A percentile compares a stretch with the other conserved stretches of the same genome.
These are phyloP conservation scores for Eira barbara DNA, from an alignment of 2,113 vertebrate genomes.

Conservation along the genomic window DNA sequence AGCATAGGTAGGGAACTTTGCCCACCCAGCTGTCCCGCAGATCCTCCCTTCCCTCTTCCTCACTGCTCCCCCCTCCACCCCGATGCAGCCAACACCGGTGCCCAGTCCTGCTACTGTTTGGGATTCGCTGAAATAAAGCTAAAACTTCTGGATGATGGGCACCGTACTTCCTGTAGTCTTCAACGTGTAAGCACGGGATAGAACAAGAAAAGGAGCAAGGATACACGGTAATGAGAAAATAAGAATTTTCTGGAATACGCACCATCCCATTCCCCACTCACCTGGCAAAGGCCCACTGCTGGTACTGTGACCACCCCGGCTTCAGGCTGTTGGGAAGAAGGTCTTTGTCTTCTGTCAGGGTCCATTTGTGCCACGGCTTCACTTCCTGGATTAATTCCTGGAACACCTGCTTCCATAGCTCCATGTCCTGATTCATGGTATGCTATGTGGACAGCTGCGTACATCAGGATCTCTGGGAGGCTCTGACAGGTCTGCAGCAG, in stretches of 20 bases:
- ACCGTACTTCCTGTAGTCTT: background rate
- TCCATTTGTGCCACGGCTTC: constrained; percentile 49
- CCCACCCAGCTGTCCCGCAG: background rate
- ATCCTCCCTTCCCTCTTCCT: background rate
- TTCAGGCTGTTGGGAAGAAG: background rate
- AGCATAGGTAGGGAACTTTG: background rate
- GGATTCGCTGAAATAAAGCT: background rate
- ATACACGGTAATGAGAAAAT: background rate
- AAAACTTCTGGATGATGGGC: background rate
- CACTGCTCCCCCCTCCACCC: background rate
- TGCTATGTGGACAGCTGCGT: accelerated
- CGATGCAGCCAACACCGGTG: background rate
- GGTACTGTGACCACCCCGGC: constrained; percentile 25
- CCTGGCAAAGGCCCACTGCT: constrained; percentile 59
- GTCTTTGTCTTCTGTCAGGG: background rate
- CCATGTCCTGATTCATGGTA: background rate
- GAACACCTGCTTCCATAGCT: constrained; percentile 33
- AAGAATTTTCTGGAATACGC: background rate
- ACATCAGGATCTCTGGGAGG: background rate
- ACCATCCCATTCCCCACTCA: background rate
- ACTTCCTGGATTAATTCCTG: constrained; percentile 56
- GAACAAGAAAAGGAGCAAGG: background rate
- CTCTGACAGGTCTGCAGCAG: background rate
- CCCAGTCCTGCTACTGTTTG: background rate
- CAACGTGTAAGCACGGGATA: background rate